Evolutionary conservation across 2,888 invertebrate genomes (phyloP), one percentile per base, ranked within the genome.

Genomic region (Orthosia gothica): DNA sequence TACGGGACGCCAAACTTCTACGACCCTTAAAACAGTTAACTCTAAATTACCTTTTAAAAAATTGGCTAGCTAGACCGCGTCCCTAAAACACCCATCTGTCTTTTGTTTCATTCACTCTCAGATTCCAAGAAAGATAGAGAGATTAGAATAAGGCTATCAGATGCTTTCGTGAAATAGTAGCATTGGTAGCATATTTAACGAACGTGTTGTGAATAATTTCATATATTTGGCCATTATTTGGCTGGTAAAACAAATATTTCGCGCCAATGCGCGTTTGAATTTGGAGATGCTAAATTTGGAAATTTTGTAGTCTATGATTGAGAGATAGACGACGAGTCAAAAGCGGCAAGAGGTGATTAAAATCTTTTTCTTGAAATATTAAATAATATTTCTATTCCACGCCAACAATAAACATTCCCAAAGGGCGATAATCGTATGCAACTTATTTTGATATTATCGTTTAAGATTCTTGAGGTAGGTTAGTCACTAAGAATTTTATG

Each of bases 401-500:
- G 12, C 23, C 11, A 54, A 52, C 47, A 49, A 7, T 49, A 52
- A 49, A n/a, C 12, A 20, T 52, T 63, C 23, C 12, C 50, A 13
- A 23, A 40, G 18, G 23, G 5, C 32, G 20, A 59, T 64, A 50
- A 55, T 40, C 4, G 20, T 1, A 54, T 55, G 13, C 23, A 32
- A 63, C n/a, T 45, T 5, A 50, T 54, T 49, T 40, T 18, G 40
- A 59, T 52, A 70, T 58, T 66, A 66, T 76, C 50, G 26, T 57
- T 65, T 45, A 54, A 32, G 58, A 49, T 81, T 79, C 68, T 82
- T 83, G 83, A 69, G 75, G 58, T 69, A 83, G 75, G 79, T 75
- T 71, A 66, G 61, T 77, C 77, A 80, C 55, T 20, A 23, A 76
- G 66, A 47, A 70, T 66, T 68, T 70, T 69, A 75, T 79, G 69